Percentiles rank a stretch among this genome's conserved stretches.
Evolutionary conservation across 2,888 invertebrate species (phyloP).

Genomic region (Liodrosophila aerea): DNA sequence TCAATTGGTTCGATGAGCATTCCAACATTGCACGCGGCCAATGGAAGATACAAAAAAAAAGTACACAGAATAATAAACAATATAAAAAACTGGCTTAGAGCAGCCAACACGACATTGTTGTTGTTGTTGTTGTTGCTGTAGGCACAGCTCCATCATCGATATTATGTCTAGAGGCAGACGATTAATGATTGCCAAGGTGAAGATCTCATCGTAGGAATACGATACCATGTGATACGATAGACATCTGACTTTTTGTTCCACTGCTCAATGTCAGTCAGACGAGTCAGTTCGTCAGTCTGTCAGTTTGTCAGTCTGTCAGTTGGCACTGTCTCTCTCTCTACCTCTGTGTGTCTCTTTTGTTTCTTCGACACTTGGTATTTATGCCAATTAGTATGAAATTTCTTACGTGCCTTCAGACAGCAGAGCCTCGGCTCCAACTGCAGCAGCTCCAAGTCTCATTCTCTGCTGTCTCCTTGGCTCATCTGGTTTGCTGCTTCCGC

Average conservation of each 20-base stretch:
- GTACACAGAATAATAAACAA: constrained; percentile 31
- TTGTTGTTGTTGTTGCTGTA: no score
- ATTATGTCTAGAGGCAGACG: constrained; percentile 80
- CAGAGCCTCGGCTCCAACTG: constrained; percentile 29
- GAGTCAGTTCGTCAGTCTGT: constrained; percentile 56
- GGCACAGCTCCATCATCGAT: constrained; percentile 76
- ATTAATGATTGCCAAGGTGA: constrained; percentile 82
- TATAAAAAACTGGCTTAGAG: constrained; percentile 51
- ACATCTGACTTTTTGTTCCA: constrained; percentile 37
- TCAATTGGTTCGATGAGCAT: constrained; percentile 81
- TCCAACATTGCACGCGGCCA: constrained; percentile 77
- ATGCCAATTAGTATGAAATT: constrained; percentile 82
- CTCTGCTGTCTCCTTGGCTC: constrained; percentile 20
- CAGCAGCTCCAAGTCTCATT: constrained; percentile 38
- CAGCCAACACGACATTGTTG: constrained; percentile 24
- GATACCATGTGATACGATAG: no score
- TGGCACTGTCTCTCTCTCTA: constrained; percentile 6
- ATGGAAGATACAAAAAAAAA: constrained; percentile 47
- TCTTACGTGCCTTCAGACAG: constrained; percentile 78
- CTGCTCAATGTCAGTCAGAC: constrained; percentile 67
- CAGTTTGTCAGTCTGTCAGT: constrained; percentile 50
- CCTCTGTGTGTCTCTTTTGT: constrained; percentile 34
- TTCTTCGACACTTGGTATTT: constrained; percentile 81
- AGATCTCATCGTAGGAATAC: constrained; percentile 73
- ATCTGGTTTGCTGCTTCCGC: constrained; percentile 71